A percentile compares a stretch with the other conserved stretches of the same genome.
Conservation (phyloP, 2,113 vertebrate genomes). For the Sceloporus tristichus region DNA sequence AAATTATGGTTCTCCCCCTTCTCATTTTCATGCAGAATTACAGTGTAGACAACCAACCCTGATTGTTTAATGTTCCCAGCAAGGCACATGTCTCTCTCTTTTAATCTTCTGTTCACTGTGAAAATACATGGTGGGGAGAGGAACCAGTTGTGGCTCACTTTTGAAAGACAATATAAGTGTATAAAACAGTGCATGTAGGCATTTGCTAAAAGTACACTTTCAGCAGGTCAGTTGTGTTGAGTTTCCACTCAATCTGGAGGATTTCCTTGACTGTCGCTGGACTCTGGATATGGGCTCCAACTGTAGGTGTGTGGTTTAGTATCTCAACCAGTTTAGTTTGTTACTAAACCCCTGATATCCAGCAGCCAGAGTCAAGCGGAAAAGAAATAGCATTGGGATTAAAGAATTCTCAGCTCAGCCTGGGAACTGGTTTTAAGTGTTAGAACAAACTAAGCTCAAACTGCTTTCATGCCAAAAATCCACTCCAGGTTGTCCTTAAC, state of each 20-base stretch:
- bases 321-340: background rate
- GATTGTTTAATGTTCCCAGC: too few relatives aligned
- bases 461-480: background rate
- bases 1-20: too few relatives aligned
- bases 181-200: background rate
- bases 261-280: background rate
- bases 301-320: background rate
- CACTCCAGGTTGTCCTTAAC: background rate
- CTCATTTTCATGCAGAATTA: too few relatives aligned
- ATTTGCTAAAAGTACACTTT: background rate
- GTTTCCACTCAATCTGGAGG: background rate
- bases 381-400: background rate
- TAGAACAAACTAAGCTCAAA: background rate
- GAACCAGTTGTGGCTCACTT: background rate
- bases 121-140: too few relatives aligned
- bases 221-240: background rate
- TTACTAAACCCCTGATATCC: background rate
- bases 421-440: background rate
- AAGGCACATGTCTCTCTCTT: too few relatives aligned
- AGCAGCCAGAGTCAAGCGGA: background rate
- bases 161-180: background rate
- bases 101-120: too few relatives aligned
- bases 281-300: background rate
- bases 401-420: background rate
- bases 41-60: too few relatives aligned